Evolutionary conservation across 2,888 invertebrate genomes (phyloP).

Genomic region (Apantesis nais): DNA sequence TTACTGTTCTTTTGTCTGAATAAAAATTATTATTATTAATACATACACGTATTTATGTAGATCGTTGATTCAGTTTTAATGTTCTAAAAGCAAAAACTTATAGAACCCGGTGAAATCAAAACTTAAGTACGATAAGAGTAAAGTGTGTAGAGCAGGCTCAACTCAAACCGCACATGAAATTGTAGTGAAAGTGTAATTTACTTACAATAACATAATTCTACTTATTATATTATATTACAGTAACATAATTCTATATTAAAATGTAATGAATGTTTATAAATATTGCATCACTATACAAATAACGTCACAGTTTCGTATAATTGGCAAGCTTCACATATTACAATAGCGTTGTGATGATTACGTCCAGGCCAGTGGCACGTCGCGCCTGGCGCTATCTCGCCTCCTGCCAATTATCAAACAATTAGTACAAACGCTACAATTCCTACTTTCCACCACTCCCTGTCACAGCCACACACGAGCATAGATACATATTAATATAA

Average conservation of each 20-base stretch:
- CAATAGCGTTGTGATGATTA: neutral
- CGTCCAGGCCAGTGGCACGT: neutral
- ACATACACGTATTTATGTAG: too few relatives aligned
- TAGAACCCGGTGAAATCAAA: too few relatives aligned
- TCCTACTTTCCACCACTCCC: neutral
- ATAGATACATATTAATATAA: slow-evolving; percentile 44
- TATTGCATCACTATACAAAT: neutral
- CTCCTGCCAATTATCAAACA: slow-evolving; percentile 21
- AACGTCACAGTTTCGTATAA: neutral
- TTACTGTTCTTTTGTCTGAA: too few relatives aligned
- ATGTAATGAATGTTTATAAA: neutral
- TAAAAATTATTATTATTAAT: too few relatives aligned
- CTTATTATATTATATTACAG: too few relatives aligned
- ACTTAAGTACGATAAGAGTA: too few relatives aligned
- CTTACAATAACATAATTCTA: too few relatives aligned
- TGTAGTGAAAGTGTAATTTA: too few relatives aligned
- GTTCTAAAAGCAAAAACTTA: too few relatives aligned
- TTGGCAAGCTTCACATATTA: neutral
- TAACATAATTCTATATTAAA: neutral
- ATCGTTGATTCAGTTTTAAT: too few relatives aligned
- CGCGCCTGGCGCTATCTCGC: neutral
- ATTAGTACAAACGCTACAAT: slow-evolving; percentile 15
- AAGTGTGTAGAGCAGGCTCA: too few relatives aligned
- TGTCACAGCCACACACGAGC: neutral
- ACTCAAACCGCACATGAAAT: too few relatives aligned